Conservation (phyloP, 1,140 invertebrate species). For the Calliphora vicina region DNA sequence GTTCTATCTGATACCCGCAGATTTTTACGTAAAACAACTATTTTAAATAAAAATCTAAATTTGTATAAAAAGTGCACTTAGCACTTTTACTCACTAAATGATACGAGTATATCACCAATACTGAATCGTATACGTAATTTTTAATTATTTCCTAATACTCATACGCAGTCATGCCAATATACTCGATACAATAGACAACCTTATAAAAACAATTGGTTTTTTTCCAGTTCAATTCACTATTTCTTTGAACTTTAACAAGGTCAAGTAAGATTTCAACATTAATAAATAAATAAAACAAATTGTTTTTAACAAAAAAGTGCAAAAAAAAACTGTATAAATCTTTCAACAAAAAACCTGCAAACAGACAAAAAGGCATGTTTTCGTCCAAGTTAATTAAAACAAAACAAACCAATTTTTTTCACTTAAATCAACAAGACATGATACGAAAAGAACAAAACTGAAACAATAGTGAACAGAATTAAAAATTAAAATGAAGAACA, state of each 20-base stretch:
- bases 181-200: too few relatives aligned
- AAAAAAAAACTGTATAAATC: neutral
- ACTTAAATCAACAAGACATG: conserved; percentile 9
- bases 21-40: too few relatives aligned
- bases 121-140: too few relatives aligned
- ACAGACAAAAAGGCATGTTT: neutral
- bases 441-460: neutral
- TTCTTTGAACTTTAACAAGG: conserved; percentile 2
- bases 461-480: neutral
- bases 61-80: too few relatives aligned
- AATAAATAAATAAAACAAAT: neutral
- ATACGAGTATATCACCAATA: too few relatives aligned
- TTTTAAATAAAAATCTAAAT: too few relatives aligned
- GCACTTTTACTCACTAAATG: too few relatives aligned
- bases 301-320: neutral
- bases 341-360: neutral
- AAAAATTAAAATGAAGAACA: neutral
- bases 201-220: neutral
- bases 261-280: neutral
- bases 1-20: too few relatives aligned
- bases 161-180: neutral
- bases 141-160: neutral
- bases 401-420: conserved; percentile 4
- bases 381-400: conserved; percentile 14
- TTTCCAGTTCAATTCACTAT: neutral